Conservation (phyloP, 2,888 invertebrate genomes). For the Lasioglossum vierecki region DNA sequence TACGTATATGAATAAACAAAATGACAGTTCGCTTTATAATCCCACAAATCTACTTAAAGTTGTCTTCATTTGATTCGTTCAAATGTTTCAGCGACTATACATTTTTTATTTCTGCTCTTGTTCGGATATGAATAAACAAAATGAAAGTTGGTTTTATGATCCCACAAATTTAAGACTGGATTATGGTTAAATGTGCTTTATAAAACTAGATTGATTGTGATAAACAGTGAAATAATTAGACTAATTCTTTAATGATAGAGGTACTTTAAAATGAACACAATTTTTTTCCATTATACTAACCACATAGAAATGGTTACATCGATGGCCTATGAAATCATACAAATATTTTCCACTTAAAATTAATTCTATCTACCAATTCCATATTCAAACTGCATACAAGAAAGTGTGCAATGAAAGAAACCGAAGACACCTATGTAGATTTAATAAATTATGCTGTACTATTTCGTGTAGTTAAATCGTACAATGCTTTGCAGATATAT, state of each 20-base stretch:
- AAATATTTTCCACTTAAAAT: neutral
- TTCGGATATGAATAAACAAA: neutral
- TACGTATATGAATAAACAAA: neutral
- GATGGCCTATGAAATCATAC: neutral
- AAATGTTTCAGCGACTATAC: neutral
- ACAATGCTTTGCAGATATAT: neutral
- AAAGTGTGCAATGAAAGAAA: neutral
- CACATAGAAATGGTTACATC: neutral
- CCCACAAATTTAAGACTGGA: neutral
- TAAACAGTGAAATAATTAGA: neutral
- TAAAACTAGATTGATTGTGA: neutral
- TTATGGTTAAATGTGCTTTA: too few relatives aligned
- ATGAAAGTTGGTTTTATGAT: neutral
- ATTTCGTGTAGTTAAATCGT: neutral
- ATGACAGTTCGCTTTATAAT: neutral
- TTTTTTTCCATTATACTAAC: neutral
- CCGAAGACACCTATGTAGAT: neutral
- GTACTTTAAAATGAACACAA: neutral
- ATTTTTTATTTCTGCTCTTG: neutral
- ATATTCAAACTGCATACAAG: neutral
- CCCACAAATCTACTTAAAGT: neutral
- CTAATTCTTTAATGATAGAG: neutral
- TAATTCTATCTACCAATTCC: neutral
- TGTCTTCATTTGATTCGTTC: neutral
- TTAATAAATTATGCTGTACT: neutral